Evolutionary conservation across 1,140 invertebrate species (phyloP).

Genomic region (honey bee (Apis mellifera)): Amel_HAv3.1 CM009931.2:9343001-9343500

Average conservation of each 20-base stretch:
- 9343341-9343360: constrained; percentile 59
- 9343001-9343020: constrained; percentile 52
- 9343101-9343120: neutral
- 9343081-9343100: neutral
- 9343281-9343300: neutral
- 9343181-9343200: neutral
- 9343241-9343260: neutral
- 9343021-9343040: constrained; percentile 59
- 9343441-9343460: constrained; percentile 46
- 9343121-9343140: neutral
- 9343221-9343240: neutral
- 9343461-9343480: constrained; percentile 23
- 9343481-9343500: constrained; percentile 59
- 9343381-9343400: constrained; percentile 58
- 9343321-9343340: constrained; percentile 61
- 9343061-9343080: neutral
- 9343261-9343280: neutral
- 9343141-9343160: neutral
- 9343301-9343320: constrained; percentile 32
- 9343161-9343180: no score
- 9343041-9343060: constrained; percentile 64
- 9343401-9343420: constrained; percentile 54
- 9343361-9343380: constrained; percentile 58
- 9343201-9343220: neutral
- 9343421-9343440: constrained; percentile 54